Conservation (phyloP, 2,113 vertebrate species). For the Entomyzon cyanotis region DNA sequence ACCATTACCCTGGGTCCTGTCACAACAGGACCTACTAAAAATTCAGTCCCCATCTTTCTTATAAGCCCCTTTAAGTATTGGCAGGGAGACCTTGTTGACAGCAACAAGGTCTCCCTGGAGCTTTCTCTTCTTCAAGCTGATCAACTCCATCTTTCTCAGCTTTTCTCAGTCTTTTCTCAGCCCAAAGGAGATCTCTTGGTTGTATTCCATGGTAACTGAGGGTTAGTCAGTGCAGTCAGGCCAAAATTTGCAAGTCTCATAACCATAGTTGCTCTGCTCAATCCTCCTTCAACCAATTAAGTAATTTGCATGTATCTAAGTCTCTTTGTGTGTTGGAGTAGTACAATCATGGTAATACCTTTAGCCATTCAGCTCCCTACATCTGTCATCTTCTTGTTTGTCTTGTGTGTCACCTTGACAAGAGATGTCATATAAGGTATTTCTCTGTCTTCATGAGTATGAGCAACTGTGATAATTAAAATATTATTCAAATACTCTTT, state of each 20-base stretch:
- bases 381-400: background rate
- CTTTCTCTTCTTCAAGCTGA: background rate
- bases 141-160: background rate
- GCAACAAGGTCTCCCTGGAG: background rate
- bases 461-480: background rate
- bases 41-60: background rate
- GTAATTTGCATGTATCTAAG: background rate
- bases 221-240: background rate
- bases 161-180: background rate
- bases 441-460: background rate
- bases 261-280: background rate
- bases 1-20: background rate
- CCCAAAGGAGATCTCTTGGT: background rate
- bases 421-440: background rate
- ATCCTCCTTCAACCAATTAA: background rate
- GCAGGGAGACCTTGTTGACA: background rate
- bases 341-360: background rate
- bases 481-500: background rate
- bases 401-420: background rate
- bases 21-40: background rate
- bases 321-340: background rate
- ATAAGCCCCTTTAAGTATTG: background rate
- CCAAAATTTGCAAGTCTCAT: background rate
- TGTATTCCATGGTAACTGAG: background rate
- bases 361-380: background rate